Evolutionary conservation across 1,140 invertebrate genomes (phyloP).

Genomic region (Penaeus vannamei): DNA sequence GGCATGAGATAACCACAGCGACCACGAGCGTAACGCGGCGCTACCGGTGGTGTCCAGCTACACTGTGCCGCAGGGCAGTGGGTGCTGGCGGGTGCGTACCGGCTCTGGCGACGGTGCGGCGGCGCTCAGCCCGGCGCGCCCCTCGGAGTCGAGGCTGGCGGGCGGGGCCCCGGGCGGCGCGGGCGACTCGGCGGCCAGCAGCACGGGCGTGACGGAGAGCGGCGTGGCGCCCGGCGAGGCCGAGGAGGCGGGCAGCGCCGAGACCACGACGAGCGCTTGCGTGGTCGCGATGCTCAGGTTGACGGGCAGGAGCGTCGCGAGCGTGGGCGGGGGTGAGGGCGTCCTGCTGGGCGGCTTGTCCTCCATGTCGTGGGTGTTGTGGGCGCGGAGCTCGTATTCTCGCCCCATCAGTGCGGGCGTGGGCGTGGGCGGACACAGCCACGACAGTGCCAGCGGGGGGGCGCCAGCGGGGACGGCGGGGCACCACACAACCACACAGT

Average conservation of each 20-base stretch:
- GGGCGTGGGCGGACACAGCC: conserved; percentile 19
- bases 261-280: conserved; percentile 54
- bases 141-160: conserved; percentile 32
- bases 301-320: conserved; percentile 66
- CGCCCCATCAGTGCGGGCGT: conserved; percentile 60
- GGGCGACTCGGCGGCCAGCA: conserved; percentile 43
- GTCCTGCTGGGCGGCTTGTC: conserved; percentile 57
- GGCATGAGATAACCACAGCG: conserved; percentile 27
- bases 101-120: conserved; percentile 52
- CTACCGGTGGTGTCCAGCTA: conserved; percentile 56
- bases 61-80: conserved; percentile 63
- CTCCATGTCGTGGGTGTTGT: conserved; percentile 53
- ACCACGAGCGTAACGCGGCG: conserved; percentile 44
- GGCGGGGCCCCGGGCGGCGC: background rate
- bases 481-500: conserved; percentile 26
- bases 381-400: conserved; percentile 50
- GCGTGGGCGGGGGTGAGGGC: conserved; percentile 63
- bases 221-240: conserved; percentile 45
- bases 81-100: conserved; percentile 60
- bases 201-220: conserved; percentile 51
- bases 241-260: conserved; percentile 33
- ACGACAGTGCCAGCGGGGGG: conserved; percentile 21
- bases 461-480: background rate
- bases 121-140: conserved; percentile 30
- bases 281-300: conserved; percentile 64